Evolutionary conservation across 2,113 vertebrate species (phyloP).

Genomic region (Ploceus nigricollis): DNA sequence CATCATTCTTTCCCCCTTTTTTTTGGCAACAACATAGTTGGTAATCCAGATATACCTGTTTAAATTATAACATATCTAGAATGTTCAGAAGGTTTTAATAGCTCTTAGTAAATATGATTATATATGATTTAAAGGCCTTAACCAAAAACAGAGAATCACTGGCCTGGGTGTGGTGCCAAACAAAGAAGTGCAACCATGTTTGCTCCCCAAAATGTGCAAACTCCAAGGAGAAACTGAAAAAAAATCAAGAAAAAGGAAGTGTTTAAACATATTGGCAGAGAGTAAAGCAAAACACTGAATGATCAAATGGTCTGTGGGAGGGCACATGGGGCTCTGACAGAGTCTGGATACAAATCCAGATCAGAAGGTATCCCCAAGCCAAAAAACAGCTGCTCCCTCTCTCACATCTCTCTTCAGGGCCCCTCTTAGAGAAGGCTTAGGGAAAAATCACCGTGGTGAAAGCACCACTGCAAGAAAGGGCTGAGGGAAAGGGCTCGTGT

Average conservation of each 20-base stretch:
- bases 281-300: not conserved
- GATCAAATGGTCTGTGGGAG: not conserved
- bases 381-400: not conserved
- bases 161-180: not conserved
- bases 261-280: not conserved
- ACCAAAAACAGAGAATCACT: not conserved
- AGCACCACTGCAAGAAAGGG: not conserved
- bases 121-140: not conserved
- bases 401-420: not conserved
- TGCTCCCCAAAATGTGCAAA: not conserved
- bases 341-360: not conserved
- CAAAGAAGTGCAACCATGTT: not conserved
- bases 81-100: not conserved
- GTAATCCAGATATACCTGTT: not conserved
- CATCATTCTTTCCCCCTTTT: not conserved
- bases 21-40: not conserved
- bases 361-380: not conserved
- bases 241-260: not conserved
- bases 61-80: not conserved
- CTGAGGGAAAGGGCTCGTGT: not conserved
- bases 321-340: not conserved
- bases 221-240: not conserved
- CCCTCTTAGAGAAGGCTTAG: not conserved
- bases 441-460: not conserved
- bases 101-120: not conserved